These are phyloP conservation scores for Caenorhabditis remanei DNA, from an alignment of 1,140 invertebrate genomes.

Conservation along the genomic window DNA sequence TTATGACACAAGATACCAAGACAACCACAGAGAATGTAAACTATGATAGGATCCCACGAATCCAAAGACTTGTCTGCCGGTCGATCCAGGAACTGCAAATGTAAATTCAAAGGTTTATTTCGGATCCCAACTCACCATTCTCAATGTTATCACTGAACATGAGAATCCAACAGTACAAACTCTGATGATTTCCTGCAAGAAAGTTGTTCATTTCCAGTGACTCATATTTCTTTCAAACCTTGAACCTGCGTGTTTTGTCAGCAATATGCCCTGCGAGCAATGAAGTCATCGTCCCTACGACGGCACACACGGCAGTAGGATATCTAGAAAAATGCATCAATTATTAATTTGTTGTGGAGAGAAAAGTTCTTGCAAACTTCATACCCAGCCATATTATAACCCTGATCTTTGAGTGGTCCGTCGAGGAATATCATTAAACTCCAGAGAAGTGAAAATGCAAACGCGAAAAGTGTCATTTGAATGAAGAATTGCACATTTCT, in stretches of 20 bases:
- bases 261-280: conserved; percentile 65
- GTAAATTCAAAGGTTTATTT: background rate
- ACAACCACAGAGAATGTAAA: conserved; percentile 3
- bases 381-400: conserved; percentile 50
- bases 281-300: conserved; percentile 62
- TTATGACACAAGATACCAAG: background rate
- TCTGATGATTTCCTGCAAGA: conserved; percentile 66
- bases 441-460: conserved; percentile 66
- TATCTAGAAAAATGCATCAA: conserved; percentile 53
- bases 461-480: conserved; percentile 62
- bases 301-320: conserved; percentile 56
- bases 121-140: conserved; percentile 42
- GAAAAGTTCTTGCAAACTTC: background rate
- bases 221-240: conserved; percentile 63
- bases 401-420: conserved; percentile 52
- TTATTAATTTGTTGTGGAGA: conserved; percentile 39
- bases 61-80: conserved; percentile 23
- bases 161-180: conserved; percentile 64
- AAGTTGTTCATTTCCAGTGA: conserved; percentile 51
- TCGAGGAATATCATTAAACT: conserved; percentile 60
- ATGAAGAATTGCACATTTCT: conserved; percentile 65
- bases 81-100: background rate
- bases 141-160: conserved; percentile 62
- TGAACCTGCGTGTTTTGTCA: conserved; percentile 68
- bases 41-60: conserved; percentile 44